phyloP scores from a whole-genome alignment of 2,888 invertebrate genomes.

The Mythimna vitellina region DNA sequence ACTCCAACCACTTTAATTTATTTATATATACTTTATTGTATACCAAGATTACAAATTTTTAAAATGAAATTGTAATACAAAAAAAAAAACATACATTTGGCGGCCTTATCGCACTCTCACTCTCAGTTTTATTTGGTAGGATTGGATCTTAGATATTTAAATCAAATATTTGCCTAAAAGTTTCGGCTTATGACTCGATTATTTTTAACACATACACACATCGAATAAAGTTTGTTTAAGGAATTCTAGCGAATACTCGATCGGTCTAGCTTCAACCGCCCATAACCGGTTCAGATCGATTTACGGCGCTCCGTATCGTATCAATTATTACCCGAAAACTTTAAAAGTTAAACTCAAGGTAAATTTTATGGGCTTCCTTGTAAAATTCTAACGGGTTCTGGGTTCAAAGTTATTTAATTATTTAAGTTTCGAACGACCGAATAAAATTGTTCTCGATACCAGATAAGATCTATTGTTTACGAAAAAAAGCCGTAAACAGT shows the following conservation, averaged over 20 bases:
- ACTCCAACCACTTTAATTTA: too few relatives aligned
- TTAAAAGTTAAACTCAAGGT: conserved; percentile 66
- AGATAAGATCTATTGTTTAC: conserved; percentile 60
- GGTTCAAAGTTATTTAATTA: conserved; percentile 62
- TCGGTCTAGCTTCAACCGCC: conserved; percentile 55
- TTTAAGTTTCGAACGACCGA: conserved; percentile 56
- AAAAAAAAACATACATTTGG: too few relatives aligned
- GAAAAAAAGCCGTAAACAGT: conserved; percentile 55
- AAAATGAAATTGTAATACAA: too few relatives aligned
- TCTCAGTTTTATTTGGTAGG: too few relatives aligned
- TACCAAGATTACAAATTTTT: too few relatives aligned
- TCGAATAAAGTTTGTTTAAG: conserved; percentile 22
- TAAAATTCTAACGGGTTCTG: conserved; percentile 60
- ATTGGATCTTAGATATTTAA: too few relatives aligned
- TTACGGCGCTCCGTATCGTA: conserved; percentile 65
- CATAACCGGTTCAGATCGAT: conserved; percentile 62
- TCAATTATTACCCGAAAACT: conserved; percentile 71
- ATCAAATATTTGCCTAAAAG: too few relatives aligned
- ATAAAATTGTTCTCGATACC: conserved; percentile 58
- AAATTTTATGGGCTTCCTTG: conserved; percentile 68
- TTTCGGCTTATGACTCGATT: neutral
- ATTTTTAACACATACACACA: neutral
- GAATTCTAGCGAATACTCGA: conserved; percentile 47
- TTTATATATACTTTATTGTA: too few relatives aligned
- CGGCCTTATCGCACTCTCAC: too few relatives aligned